A percentile compares a stretch with the other conserved stretches of the same genome.
phyloP scores from a whole-genome alignment of 2,888 invertebrate species.

The Poecilus cupreus region DNA sequence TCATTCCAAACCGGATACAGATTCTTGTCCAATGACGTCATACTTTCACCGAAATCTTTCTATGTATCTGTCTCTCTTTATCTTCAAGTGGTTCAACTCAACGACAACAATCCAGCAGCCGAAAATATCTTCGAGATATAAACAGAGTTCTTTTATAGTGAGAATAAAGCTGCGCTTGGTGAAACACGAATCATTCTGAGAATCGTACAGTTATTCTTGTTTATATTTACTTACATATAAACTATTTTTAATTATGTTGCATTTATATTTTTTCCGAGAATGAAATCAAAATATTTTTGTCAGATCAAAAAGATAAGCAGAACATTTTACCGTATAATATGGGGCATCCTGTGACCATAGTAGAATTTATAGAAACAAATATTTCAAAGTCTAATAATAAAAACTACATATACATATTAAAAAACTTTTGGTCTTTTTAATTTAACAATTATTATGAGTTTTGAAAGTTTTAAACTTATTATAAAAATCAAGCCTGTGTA shows the following conservation, averaged over 20 bases:
- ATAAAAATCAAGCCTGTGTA: too few species aligned
- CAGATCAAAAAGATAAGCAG: too few species aligned
- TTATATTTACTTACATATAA: neutral
- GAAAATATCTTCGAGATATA: neutral
- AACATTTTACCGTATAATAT: too few species aligned
- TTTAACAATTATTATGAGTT: too few species aligned
- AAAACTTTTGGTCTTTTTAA: too few species aligned
- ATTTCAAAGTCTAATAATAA: too few species aligned
- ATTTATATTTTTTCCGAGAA: neutral
- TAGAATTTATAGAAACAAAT: too few species aligned
- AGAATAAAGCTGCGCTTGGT: too few species aligned
- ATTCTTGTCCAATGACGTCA: slow-evolving; percentile 43
- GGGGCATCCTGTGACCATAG: too few species aligned
- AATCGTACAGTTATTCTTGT: neutral
- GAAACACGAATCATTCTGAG: neutral
- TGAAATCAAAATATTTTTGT: neutral
- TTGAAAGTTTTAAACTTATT: too few species aligned
- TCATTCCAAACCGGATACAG: neutral
- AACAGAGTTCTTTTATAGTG: neutral
- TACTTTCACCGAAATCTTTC: slow-evolving; percentile 45
- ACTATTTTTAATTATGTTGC: too few species aligned
- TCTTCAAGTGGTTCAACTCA: neutral
- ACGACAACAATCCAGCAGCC: neutral
- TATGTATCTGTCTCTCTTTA: neutral
- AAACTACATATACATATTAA: too few species aligned